These are phyloP conservation scores for Callipepla squamata DNA, from an alignment of 2,113 vertebrate genomes.

Conservation along the genomic window DNA sequence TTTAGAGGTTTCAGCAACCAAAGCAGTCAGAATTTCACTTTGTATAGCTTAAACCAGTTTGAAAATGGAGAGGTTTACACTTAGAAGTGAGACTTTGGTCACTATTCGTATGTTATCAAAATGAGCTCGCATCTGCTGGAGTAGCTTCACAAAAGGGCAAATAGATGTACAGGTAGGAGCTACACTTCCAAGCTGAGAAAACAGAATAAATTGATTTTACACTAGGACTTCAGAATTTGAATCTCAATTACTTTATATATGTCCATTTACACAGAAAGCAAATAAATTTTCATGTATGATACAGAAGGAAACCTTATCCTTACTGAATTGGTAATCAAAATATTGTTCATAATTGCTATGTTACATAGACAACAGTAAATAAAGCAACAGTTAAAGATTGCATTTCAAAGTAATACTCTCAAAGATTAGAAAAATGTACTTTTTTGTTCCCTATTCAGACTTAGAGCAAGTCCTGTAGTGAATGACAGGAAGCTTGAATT, in stretches of 20 bases:
- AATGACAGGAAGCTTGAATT: neutral
- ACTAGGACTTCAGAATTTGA: neutral
- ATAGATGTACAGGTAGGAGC: neutral
- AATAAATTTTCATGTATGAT: neutral
- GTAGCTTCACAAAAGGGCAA: neutral
- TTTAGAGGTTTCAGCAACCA: neutral
- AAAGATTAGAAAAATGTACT: neutral
- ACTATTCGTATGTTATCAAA: neutral
- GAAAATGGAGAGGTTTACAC: conserved; percentile 15
- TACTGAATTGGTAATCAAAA: neutral
- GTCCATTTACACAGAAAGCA: neutral
- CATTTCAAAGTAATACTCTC: neutral
- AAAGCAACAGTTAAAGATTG: neutral
- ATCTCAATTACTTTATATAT: neutral
- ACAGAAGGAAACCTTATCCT: neutral
- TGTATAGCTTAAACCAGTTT: neutral
- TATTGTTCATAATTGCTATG: neutral
- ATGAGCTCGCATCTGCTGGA: neutral
- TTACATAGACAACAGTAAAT: neutral
- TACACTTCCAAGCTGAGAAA: neutral
- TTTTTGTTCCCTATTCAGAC: neutral
- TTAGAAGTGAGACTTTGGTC: neutral
- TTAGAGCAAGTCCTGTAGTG: neutral
- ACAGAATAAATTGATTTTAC: neutral
- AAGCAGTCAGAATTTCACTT: neutral